Conservation (phyloP, 2,113 vertebrate genomes). For the Sminthopsis crassicaudata region DNA sequence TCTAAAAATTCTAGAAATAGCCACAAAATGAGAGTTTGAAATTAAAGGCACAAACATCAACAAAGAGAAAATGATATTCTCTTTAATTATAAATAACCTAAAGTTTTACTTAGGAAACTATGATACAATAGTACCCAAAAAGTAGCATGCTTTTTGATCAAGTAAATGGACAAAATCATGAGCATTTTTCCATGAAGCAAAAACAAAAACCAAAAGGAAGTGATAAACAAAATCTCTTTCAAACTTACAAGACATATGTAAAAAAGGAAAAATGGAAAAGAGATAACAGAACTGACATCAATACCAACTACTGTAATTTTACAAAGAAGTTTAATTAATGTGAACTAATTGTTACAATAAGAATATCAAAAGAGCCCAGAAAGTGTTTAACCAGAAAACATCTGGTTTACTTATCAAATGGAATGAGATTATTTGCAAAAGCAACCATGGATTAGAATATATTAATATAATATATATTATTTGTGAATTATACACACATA, state of each 20-base stretch:
- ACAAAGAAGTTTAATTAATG: neutral
- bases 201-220: neutral
- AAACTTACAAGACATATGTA: neutral
- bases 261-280: neutral
- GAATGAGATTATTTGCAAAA: neutral
- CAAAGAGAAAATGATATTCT: neutral
- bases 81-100: neutral
- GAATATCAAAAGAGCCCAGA: neutral
- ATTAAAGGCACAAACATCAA: neutral
- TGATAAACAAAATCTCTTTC: neutral
- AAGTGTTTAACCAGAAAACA: neutral
- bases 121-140: neutral
- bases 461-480: neutral
- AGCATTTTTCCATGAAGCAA: neutral
- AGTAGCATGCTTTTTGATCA: neutral
- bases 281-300: neutral
- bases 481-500: neutral
- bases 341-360: neutral
- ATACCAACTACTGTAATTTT: neutral
- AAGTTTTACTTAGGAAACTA: neutral
- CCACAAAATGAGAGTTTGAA: neutral
- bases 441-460: neutral
- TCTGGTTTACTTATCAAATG: neutral
- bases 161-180: too few species aligned
- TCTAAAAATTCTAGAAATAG: neutral